Conservation (phyloP, 2,113 vertebrate genomes). For the Seriola quinqueradiata region DNA sequence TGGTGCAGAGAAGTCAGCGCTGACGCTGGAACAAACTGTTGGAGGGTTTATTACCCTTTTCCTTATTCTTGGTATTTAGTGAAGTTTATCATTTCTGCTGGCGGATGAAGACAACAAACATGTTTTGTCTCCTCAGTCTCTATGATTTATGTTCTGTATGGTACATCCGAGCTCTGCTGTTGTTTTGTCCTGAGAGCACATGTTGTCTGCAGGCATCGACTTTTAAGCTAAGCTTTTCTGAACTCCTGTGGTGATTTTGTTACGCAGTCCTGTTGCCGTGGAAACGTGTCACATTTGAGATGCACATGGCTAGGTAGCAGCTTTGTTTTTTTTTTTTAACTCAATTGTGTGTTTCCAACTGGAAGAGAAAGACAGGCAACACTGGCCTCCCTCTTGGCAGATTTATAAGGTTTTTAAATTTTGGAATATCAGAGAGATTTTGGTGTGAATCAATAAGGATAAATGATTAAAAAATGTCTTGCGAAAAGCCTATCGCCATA, state of each 20-base stretch:
- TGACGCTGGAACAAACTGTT: conserved; percentile 23
- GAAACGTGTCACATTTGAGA: conserved; percentile 77
- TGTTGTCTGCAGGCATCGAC: conserved; percentile 40
- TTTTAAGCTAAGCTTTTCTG: conserved; percentile 49
- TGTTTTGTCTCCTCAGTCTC: conserved; percentile 3
- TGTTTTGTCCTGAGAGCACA: conserved; percentile 28
- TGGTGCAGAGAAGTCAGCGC: conserved; percentile 23
- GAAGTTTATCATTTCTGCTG: conserved; percentile 22
- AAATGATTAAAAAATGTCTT: conserved; percentile 21
- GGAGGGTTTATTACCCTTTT: conserved; percentile 7
- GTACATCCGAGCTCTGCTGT: conserved; percentile 13
- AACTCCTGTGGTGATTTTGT: conserved; percentile 74
- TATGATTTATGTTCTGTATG: not conserved
- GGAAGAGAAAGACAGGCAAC: conserved; percentile 29
- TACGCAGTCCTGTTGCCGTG: conserved; percentile 70
- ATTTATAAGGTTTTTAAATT: conserved; percentile 1
- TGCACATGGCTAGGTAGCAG: conserved; percentile 64
- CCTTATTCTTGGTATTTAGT: not conserved
- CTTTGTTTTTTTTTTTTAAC: conserved; percentile 24
- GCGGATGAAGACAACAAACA: conserved; percentile 18
- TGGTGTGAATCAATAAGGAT: conserved; percentile 24
- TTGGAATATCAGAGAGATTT: conserved; percentile 30
- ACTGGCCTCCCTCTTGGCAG: not conserved
- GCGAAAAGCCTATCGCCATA: not conserved
- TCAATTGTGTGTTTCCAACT: conserved; percentile 42